Conservation (phyloP, 2,888 invertebrate genomes). For the Dichetophora obliterata region DNA sequence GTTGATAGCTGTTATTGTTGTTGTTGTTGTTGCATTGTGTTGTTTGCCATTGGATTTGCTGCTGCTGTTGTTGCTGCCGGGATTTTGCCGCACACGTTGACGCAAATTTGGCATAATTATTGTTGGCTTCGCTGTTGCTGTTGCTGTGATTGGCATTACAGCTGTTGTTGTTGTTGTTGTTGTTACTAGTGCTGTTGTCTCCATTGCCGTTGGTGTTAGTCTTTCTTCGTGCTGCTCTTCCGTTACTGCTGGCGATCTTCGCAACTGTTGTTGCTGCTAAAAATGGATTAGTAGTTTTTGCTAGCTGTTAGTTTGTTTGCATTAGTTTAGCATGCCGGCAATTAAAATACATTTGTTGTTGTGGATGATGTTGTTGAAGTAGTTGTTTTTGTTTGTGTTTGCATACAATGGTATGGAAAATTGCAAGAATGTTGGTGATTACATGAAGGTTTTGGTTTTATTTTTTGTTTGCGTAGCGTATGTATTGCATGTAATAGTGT, state of each 20-base stretch:
- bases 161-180: constrained; percentile 40
- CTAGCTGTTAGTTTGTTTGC: constrained; percentile 58
- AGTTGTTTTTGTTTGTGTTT: constrained; percentile 26
- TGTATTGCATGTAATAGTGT: neutral
- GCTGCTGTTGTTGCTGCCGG: constrained; percentile 53
- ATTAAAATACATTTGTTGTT: constrained; percentile 41
- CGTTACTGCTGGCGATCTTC: constrained; percentile 39
- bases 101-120: constrained; percentile 55
- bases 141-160: constrained; percentile 38
- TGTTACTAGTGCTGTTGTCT: constrained; percentile 39
- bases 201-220: constrained; percentile 48
- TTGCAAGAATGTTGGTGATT: constrained; percentile 9
- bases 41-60: constrained; percentile 45
- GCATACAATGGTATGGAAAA: constrained; percentile 12
- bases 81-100: constrained; percentile 48
- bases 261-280: constrained; percentile 59
- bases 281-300: constrained; percentile 68
- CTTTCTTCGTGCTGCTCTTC: constrained; percentile 56
- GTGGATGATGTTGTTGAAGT: constrained; percentile 31
- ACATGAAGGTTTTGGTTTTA: neutral
- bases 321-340: constrained; percentile 41
- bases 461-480: neutral
- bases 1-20: constrained; percentile 51
- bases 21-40: constrained; percentile 42
- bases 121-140: constrained; percentile 50